phyloP scores from a whole-genome alignment of 2,113 vertebrate species.

The Sphyrna mokarran region DNA sequence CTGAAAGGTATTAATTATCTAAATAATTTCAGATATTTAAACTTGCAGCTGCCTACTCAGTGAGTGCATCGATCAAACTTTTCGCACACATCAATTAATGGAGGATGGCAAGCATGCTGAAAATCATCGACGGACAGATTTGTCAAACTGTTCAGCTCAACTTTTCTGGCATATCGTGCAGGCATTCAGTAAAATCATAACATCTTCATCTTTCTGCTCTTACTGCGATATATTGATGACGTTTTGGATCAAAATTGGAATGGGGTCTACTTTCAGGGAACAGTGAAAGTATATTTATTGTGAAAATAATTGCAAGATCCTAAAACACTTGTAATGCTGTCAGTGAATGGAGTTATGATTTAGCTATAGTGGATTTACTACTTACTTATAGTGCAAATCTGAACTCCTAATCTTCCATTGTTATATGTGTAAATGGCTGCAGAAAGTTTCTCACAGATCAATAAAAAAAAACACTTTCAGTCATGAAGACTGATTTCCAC shows the following conservation, averaged over 20 bases:
- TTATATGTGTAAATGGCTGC: not conserved
- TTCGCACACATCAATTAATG: not conserved
- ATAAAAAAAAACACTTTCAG: not conserved
- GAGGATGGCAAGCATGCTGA: not conserved
- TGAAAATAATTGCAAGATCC: not conserved
- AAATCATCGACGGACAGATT: not conserved
- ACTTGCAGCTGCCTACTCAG: not conserved
- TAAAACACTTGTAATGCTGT: not conserved
- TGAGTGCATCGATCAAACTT: not conserved
- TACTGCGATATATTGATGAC: not conserved
- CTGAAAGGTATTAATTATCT: not conserved
- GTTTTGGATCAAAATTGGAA: not conserved
- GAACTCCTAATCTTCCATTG: slow-evolving; percentile 8
- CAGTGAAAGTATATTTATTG: not conserved
- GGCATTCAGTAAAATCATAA: not conserved
- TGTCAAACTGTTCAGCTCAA: not conserved
- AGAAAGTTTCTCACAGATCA: not conserved
- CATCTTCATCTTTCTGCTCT: not conserved
- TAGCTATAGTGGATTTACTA: not conserved
- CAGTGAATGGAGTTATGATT: not conserved
- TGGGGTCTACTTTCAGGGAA: not conserved
- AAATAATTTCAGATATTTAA: not conserved
- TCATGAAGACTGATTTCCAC: not conserved
- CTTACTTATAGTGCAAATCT: slow-evolving; percentile 1
- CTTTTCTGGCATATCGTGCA: not conserved